These are phyloP conservation scores for Enteromius argenteus DNA, from an alignment of 2,797 vertebrate species.

Conservation along the genomic window DNA sequence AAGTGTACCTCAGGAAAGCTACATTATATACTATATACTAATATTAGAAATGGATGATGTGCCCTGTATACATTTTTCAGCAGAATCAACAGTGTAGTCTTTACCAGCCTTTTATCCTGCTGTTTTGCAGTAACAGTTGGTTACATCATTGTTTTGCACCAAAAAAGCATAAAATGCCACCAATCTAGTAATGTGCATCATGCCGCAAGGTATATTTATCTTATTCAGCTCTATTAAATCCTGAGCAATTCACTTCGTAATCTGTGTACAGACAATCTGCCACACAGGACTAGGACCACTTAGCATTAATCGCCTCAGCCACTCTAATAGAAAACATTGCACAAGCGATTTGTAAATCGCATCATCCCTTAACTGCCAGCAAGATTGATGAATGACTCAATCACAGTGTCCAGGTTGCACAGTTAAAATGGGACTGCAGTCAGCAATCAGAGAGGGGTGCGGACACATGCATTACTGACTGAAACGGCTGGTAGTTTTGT, in stretches of 20 bases:
- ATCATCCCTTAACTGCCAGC: constrained; percentile 57
- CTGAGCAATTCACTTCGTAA: constrained; percentile 38
- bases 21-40: neutral
- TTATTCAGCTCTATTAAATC: constrained; percentile 47
- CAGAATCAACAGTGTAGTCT: neutral
- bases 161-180: neutral
- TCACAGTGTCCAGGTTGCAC: constrained; percentile 56
- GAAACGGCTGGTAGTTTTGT: constrained; percentile 27
- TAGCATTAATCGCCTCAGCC: constrained; percentile 38
- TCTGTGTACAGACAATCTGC: constrained; percentile 23
- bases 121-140: neutral
- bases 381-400: constrained; percentile 60
- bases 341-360: constrained; percentile 65
- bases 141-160: constrained; percentile 20
- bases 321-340: constrained; percentile 56
- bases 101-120: neutral
- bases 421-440: constrained; percentile 46
- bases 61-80: neutral
- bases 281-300: constrained; percentile 48
- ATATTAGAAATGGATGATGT: neutral
- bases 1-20: neutral
- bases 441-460: constrained; percentile 62
- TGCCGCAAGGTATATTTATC: constrained; percentile 21
- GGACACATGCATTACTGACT: constrained; percentile 51
- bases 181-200: neutral